Evolutionary conservation across 1,140 invertebrate species (phyloP).

Genomic region (Portunus trituberculatus): DNA sequence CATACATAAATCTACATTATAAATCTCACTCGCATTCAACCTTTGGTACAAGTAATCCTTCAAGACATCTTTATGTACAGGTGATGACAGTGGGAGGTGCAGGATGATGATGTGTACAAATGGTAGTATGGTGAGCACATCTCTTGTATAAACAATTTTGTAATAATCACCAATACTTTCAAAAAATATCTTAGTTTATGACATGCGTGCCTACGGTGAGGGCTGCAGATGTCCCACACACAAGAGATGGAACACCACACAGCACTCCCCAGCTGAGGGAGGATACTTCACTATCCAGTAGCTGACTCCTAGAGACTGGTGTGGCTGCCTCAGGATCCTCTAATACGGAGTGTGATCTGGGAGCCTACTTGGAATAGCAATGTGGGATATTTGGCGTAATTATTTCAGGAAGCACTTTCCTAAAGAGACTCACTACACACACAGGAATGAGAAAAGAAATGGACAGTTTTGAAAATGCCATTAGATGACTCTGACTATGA

Average conservation of each 20-base stretch:
- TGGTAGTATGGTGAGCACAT: constrained; percentile 56
- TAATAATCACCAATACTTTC: constrained; percentile 25
- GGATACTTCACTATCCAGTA: background rate
- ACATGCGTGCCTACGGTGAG: constrained; percentile 31
- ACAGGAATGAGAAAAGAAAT: background rate
- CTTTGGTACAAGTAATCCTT: constrained; percentile 71
- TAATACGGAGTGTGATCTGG: background rate
- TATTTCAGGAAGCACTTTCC: constrained; percentile 21
- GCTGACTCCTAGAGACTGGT: background rate
- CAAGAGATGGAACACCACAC: background rate
- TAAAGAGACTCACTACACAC: constrained; percentile 22
- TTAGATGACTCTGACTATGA: background rate
- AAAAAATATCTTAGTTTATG: constrained; percentile 37
- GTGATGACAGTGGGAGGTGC: constrained; percentile 58
- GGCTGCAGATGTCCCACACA: background rate
- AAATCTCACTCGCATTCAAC: constrained; percentile 74
- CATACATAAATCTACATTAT: constrained; percentile 74
- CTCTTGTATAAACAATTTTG: constrained; percentile 50
- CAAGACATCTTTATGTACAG: constrained; percentile 67
- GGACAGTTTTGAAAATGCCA: background rate
- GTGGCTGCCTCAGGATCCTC: background rate
- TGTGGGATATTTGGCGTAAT: background rate
- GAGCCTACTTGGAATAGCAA: constrained; percentile 21
- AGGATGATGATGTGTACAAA: constrained; percentile 66
- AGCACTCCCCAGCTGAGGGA: background rate